A percentile compares a stretch with the other conserved stretches of the same genome.
Conservation (phyloP, 2,888 invertebrate species). For the Syrphus vitripennis region DNA sequence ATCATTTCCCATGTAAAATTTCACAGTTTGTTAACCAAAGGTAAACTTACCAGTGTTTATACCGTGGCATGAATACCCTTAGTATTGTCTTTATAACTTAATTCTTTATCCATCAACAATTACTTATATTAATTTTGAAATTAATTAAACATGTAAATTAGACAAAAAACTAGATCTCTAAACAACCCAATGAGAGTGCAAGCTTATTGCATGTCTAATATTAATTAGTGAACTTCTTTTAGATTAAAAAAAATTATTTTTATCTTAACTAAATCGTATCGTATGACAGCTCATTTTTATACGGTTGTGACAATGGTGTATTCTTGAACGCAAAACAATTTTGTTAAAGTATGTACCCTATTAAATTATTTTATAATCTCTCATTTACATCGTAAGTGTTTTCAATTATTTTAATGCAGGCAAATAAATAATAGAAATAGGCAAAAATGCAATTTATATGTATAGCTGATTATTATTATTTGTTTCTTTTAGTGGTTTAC, state of each 20-base stretch:
- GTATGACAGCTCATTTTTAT: background rate
- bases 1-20: background rate
- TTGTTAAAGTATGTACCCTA: background rate
- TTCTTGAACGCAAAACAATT: background rate
- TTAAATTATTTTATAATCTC: conserved; percentile 7
- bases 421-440: background rate
- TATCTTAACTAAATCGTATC: background rate
- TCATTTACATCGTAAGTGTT: conserved; percentile 2
- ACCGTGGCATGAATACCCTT: background rate
- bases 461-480: background rate
- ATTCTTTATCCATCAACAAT: background rate
- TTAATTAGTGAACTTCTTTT: background rate
- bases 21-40: background rate
- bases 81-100: background rate
- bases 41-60: background rate
- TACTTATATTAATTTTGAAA: background rate
- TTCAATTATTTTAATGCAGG: background rate
- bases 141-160: background rate
- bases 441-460: background rate
- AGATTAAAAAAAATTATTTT: background rate
- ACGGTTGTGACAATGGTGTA: background rate
- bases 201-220: background rate
- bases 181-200: background rate
- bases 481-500: background rate
- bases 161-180: background rate